Evolutionary conservation across 2,888 invertebrate genomes (phyloP).

Genomic region (Lypha dubia): DNA sequence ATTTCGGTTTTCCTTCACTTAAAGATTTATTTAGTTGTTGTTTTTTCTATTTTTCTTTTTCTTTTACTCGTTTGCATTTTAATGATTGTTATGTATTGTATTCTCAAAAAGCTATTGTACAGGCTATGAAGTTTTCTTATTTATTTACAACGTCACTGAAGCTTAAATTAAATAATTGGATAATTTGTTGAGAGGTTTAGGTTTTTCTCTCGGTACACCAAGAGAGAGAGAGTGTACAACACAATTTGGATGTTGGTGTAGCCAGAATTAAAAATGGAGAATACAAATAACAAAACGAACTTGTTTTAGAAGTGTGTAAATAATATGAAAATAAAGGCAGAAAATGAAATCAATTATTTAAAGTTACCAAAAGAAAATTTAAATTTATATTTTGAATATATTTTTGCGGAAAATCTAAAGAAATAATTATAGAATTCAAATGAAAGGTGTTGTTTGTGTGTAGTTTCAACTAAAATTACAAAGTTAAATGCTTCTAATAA

Average conservation of each 20-base stretch:
- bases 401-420: too few relatives aligned
- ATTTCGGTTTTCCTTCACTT: slow-evolving; percentile 72
- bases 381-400: not conserved
- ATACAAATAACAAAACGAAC: not conserved
- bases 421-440: not conserved
- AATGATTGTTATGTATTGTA: slow-evolving; percentile 75
- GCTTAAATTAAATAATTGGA: slow-evolving; percentile 82
- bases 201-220: slow-evolving; percentile 16
- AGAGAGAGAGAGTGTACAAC: slow-evolving; percentile 7
- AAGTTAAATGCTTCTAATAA: too few relatives aligned
- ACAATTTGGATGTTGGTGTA: slow-evolving; percentile 22
- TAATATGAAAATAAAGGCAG: slow-evolving; percentile 43
- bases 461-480: too few relatives aligned
- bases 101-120: slow-evolving; percentile 72
- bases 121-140: slow-evolving; percentile 62
- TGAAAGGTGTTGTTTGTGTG: not conserved
- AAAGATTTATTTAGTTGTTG: slow-evolving; percentile 59
- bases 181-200: slow-evolving; percentile 76
- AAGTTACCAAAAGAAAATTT: slow-evolving; percentile 25
- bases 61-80: slow-evolving; percentile 72
- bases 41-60: slow-evolving; percentile 43
- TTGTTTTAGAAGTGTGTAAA: slow-evolving; percentile 24
- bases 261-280: slow-evolving; percentile 13
- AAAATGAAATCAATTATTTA: slow-evolving; percentile 50
- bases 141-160: slow-evolving; percentile 77